A percentile compares a stretch with the other conserved stretches of the same genome.
Conservation (phyloP, 2,113 vertebrate genomes). For the Peucedramus taeniatus region DNA sequence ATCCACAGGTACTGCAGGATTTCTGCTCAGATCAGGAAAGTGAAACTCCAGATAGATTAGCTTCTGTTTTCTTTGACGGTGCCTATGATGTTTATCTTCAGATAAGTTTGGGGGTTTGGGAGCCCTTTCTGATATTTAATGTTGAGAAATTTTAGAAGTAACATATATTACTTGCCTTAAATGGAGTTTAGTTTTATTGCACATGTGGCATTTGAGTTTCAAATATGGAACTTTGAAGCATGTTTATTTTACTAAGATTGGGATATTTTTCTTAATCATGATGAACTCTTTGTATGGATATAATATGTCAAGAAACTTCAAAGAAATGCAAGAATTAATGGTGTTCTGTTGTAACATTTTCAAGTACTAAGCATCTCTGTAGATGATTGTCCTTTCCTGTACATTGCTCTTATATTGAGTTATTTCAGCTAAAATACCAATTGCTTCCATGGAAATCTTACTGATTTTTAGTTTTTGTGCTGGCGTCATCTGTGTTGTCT, state of each 20-base stretch:
- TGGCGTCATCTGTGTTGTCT: background rate
- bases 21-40: slow-evolving; percentile 26
- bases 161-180: slow-evolving; percentile 44
- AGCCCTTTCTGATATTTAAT: slow-evolving; percentile 22
- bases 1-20: background rate
- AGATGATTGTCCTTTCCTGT: slow-evolving; percentile 21
- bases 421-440: background rate
- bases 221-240: slow-evolving; percentile 26
- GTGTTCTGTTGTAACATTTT: slow-evolving; percentile 29
- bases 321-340: slow-evolving; percentile 7
- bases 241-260: slow-evolving; percentile 41
- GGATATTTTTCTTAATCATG: slow-evolving; percentile 31
- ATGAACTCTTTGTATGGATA: slow-evolving; percentile 40
- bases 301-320: slow-evolving; percentile 5
- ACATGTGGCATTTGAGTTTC: slow-evolving; percentile 31
- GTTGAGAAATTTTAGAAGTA: slow-evolving; percentile 2
- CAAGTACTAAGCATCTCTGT: background rate
- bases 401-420: background rate
- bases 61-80: slow-evolving; percentile 47
- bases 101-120: background rate
- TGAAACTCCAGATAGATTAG: slow-evolving; percentile 25
- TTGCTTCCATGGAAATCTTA: background rate
- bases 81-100: slow-evolving; percentile 48
- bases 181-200: slow-evolving; percentile 41
- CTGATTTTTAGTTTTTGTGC: background rate